Evolutionary conservation across 2,888 invertebrate species (phyloP).

Genomic region (Tinea pellionella): DNA sequence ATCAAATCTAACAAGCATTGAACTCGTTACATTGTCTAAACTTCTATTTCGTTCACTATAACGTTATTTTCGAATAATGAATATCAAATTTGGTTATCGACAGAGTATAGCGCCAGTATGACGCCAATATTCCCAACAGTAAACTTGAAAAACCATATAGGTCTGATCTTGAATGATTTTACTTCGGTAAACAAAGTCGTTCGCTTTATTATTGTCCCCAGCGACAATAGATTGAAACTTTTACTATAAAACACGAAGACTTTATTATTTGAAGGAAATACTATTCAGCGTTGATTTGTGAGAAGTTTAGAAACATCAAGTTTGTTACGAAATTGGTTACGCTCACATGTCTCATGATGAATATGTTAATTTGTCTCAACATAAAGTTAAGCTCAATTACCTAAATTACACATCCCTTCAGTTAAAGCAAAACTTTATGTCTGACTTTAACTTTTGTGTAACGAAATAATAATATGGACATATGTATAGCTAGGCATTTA

Average conservation of each 20-base stretch:
- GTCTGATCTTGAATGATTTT: conserved; percentile 6
- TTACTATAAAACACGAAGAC: conserved; percentile 1
- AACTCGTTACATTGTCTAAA: neutral
- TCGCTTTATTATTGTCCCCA: conserved; percentile 8
- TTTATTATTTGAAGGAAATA: neutral
- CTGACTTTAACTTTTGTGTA: neutral
- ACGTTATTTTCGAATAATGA: conserved; percentile 4
- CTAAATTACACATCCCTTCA: conserved; percentile 9
- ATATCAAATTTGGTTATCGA: conserved; percentile 1
- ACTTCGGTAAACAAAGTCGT: conserved; percentile 12
- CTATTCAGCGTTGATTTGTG: neutral
- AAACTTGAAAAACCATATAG: conserved; percentile 2
- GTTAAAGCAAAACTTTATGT: neutral
- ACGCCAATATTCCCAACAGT: conserved; percentile 10
- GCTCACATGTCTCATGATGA: neutral
- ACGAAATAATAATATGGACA: neutral
- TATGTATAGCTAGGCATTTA: neutral
- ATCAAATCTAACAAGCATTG: neutral
- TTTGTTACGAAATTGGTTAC: conserved; percentile 2
- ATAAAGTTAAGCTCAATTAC: conserved; percentile 7
- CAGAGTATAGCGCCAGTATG: neutral
- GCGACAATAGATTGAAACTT: conserved; percentile 9
- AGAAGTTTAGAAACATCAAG: neutral
- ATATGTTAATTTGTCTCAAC: neutral
- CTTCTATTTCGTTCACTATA: conserved; percentile 1